Conservation (phyloP, 2,113 vertebrate genomes). For the Lamprologus sp. region DNA sequence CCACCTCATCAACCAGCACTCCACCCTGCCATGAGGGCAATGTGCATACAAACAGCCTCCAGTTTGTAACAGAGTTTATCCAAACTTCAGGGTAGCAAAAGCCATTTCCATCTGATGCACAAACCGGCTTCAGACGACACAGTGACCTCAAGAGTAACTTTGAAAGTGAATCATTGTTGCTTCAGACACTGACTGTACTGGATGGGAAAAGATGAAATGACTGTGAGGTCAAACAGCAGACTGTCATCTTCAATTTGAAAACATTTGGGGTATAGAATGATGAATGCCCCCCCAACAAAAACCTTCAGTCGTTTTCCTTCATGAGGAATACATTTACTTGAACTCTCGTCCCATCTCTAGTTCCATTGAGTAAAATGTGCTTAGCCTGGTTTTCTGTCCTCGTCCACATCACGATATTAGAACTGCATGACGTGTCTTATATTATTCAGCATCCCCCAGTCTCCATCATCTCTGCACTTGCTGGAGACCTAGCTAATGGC, state of each 20-base stretch:
- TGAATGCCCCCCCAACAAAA: background rate
- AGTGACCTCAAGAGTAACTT: conserved; percentile 26
- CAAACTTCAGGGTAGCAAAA: background rate
- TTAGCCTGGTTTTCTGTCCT: background rate
- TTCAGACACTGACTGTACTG: conserved; percentile 14
- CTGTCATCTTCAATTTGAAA: conserved; percentile 31
- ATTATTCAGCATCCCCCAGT: background rate
- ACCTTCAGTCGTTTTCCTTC: background rate
- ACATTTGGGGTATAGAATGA: background rate
- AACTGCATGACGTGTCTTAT: background rate
- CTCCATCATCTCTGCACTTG: background rate
- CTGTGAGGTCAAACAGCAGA: conserved; percentile 29
- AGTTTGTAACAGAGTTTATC: background rate
- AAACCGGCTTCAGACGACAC: background rate
- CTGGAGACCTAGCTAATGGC: background rate
- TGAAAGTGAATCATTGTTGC: conserved; percentile 37
- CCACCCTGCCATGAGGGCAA: background rate
- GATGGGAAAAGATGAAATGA: conserved; percentile 25
- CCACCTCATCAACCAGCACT: conserved; percentile 39
- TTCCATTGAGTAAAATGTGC: background rate
- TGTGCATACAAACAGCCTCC: background rate
- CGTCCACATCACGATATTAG: background rate
- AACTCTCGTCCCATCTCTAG: background rate
- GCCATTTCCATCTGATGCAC: background rate
- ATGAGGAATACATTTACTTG: background rate